phyloP scores from a whole-genome alignment of 2,113 vertebrate species.

The Hemiprocne comata region DNA sequence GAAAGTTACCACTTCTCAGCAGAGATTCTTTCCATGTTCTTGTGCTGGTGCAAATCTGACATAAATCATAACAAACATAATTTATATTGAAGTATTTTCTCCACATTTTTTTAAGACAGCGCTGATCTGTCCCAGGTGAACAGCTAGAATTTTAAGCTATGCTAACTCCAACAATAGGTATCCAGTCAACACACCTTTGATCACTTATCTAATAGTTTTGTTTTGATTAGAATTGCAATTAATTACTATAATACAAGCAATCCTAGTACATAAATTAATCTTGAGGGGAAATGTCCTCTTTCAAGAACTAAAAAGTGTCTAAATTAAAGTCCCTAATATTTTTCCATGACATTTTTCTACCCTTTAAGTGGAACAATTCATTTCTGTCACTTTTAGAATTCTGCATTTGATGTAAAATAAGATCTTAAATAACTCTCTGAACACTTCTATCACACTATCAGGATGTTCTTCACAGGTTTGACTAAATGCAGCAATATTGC shows the following conservation, averaged over 20 bases:
- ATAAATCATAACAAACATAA: neutral
- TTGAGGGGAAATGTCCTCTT: neutral
- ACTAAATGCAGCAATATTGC: neutral
- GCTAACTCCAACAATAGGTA: neutral
- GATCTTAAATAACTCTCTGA: slow-evolving; percentile 2
- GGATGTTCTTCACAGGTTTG: slow-evolving; percentile 3
- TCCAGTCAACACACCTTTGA: neutral
- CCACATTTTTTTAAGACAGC: neutral
- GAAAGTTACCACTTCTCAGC: neutral
- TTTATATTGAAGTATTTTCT: neutral
- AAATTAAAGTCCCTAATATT: neutral
- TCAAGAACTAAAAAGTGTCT: neutral
- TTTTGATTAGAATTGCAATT: neutral
- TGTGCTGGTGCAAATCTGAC: neutral
- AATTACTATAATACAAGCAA: neutral
- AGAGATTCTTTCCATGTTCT: neutral
- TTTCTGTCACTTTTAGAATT: neutral
- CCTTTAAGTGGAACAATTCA: neutral
- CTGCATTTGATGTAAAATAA: neutral
- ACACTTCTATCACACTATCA: neutral
- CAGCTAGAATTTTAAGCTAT: neutral
- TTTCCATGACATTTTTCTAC: neutral
- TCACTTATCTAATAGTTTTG: neutral
- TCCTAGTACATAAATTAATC: neutral
- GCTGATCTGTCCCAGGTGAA: neutral